These are phyloP conservation scores for Biston stratarius DNA, from an alignment of 2,888 invertebrate genomes.

Conservation along the genomic window DNA sequence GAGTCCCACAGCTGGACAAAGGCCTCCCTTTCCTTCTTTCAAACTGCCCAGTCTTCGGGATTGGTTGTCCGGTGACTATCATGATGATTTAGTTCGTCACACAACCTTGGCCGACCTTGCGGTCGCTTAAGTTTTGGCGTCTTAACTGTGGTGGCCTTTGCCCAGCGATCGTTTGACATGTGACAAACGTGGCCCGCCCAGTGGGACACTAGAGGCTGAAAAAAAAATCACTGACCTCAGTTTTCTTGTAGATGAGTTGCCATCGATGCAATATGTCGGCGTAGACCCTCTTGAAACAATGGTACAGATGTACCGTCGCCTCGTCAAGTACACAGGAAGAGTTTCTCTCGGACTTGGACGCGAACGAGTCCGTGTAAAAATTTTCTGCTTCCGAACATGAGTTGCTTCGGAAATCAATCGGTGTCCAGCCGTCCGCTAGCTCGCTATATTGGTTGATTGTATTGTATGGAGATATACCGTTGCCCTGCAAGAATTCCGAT, in stretches of 20 bases:
- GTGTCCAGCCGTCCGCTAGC: conserved; percentile 92
- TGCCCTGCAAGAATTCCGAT: conserved; percentile 68
- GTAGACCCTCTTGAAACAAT: conserved; percentile 94
- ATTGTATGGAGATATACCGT: conserved; percentile 94
- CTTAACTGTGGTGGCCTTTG: too few relatives aligned
- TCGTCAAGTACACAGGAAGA: conserved; percentile 77
- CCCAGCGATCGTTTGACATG: too few relatives aligned
- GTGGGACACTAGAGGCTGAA: too few relatives aligned
- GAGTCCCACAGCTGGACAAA: too few relatives aligned
- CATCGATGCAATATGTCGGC: conserved; percentile 95
- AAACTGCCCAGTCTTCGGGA: too few relatives aligned
- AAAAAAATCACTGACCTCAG: conserved; percentile 84
- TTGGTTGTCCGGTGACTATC: too few relatives aligned
- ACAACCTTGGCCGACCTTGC: too few relatives aligned
- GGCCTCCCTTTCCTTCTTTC: too few relatives aligned
- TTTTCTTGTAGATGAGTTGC: conserved; percentile 92
- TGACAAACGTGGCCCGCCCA: too few relatives aligned
- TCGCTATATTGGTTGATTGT: conserved; percentile 92
- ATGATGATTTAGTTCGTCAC: too few relatives aligned
- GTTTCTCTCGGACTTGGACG: conserved; percentile 69
- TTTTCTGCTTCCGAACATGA: conserved; percentile 96
- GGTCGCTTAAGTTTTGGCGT: too few relatives aligned
- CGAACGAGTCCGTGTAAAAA: conserved; percentile 78
- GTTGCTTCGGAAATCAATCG: conserved; percentile 91
- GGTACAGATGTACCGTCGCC: conserved; percentile 88